Evolutionary conservation across 2,888 invertebrate genomes (phyloP), one percentile per base, ranked within the genome.

Genomic region (Tetragonula carbonaria): DNA sequence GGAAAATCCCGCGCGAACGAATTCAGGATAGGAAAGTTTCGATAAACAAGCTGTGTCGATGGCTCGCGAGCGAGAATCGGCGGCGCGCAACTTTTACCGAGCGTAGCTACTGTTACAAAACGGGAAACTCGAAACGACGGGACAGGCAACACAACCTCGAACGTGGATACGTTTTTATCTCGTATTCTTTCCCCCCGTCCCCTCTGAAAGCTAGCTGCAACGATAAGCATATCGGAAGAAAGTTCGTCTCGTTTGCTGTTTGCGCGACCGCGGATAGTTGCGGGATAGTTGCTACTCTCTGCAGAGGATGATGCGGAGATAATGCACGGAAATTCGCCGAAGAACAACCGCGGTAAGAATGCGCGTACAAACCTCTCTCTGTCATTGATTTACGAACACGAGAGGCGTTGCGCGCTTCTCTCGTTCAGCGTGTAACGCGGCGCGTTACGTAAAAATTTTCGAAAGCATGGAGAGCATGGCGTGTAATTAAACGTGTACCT

Each of bases 201-300:
- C 5, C 38, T 5, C 55, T 51, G 16, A 73, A 57, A 79, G 74
- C 74, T 55, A 18, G 50, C 38, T 16, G 5, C 53, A 21, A 18
- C 59, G 82, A 80, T 82, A 82, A 82, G 80, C 80, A 63, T 65
- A 65, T 80, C 18, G 63, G 80, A 57, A 70, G 80, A 79, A 82
- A 80, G 68, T 80, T 80, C n/a, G 59, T 45, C 55, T 80, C 71
- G 45, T 80, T 81, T 68, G 68, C 63, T 38, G 68, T 79, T 70
- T 16, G 55, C 55, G 33, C 45, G 18, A 18, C 55, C 3, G 16
- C 13, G 33, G 62, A 53, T 51, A 62, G 33, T 45, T 18, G 59
- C 72, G 5, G 33, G 62, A 53, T 51, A 62, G 33, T 18, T 18
- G 59, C 72, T 4, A 8, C 14, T 23, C 21, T 50, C 23, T 45